These are phyloP conservation scores for Parapristionchus giblindavisi DNA, from an alignment of 2,888 invertebrate species.

Conservation along the genomic window DNA sequence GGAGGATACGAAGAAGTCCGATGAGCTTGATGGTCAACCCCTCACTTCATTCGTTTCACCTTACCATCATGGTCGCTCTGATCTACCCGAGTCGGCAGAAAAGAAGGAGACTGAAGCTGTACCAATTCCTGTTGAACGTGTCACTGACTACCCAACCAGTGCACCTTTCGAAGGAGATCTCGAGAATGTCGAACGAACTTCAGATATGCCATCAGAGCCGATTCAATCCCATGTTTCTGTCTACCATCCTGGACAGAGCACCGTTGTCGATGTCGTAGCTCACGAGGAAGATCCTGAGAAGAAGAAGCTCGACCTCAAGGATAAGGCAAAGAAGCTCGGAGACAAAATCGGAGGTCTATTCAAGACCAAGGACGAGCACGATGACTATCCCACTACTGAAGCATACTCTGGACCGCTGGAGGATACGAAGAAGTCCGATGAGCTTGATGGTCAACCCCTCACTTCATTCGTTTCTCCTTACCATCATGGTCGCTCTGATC, in stretches of 20 bases:
- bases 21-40: not conserved
- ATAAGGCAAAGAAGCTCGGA: constrained; percentile 10
- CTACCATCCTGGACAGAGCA: constrained; percentile 3
- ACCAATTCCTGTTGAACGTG: not conserved
- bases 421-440: not conserved
- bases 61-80: not conserved
- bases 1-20: not conserved
- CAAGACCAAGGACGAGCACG: constrained; percentile 16
- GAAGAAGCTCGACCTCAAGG: constrained; percentile 17
- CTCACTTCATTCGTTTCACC: not conserved
- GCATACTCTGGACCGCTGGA: not conserved
- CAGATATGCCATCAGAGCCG: not conserved
- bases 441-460: not conserved
- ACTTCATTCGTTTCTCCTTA: not conserved
- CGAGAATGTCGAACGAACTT: not conserved
- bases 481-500: not conserved
- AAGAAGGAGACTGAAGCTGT: not conserved
- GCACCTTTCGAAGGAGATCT: constrained; percentile 12
- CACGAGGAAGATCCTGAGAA: constrained; percentile 5
- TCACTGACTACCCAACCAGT: not conserved
- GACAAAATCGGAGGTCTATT: constrained; percentile 12
- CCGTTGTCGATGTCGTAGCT: not conserved
- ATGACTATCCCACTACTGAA: not conserved
- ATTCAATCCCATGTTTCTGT: not conserved
- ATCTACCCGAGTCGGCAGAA: not conserved